Evolutionary conservation across 2,888 invertebrate genomes (phyloP).

Genomic region (Drosophila koepferae): DNA sequence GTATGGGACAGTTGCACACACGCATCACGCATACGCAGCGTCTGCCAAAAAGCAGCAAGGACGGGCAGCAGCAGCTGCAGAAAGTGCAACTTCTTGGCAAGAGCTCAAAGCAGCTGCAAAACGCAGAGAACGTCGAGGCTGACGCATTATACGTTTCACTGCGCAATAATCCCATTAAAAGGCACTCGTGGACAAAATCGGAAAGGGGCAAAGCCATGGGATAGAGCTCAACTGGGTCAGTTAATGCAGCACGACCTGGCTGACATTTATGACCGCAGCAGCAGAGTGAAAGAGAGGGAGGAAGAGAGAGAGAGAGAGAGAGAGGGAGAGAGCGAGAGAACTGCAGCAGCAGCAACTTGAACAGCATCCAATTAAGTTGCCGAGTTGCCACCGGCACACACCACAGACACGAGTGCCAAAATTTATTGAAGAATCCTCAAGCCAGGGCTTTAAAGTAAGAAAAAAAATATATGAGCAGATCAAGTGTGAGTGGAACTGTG

Average conservation of each 20-base stretch:
- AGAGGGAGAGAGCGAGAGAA: neutral
- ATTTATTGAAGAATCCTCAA: conserved; percentile 45
- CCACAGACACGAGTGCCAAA: conserved; percentile 34
- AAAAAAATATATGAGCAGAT: conserved; percentile 44
- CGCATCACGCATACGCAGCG: conserved; percentile 61
- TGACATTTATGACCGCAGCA: conserved; percentile 66
- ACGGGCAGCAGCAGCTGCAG: conserved; percentile 13
- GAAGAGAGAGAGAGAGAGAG: neutral
- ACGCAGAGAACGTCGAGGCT: conserved; percentile 48
- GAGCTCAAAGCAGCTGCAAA: conserved; percentile 45
- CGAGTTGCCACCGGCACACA: conserved; percentile 32
- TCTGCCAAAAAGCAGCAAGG: conserved; percentile 52
- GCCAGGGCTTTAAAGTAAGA: conserved; percentile 46
- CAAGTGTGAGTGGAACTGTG: conserved; percentile 35
- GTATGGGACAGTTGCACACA: conserved; percentile 1
- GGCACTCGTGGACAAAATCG: conserved; percentile 27
- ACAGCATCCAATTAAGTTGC: conserved; percentile 52
- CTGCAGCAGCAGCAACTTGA: conserved; percentile 24
- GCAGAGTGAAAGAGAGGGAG: neutral
- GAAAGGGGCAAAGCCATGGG: conserved; percentile 6
- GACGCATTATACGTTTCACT: conserved; percentile 78
- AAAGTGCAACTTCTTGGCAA: conserved; percentile 25
- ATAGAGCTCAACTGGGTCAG: conserved; percentile 69
- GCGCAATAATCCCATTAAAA: conserved; percentile 82
- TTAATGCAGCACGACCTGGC: conserved; percentile 68